Evolutionary conservation across 2,888 invertebrate species (phyloP).

Genomic region (Ectobius pallidus): DNA sequence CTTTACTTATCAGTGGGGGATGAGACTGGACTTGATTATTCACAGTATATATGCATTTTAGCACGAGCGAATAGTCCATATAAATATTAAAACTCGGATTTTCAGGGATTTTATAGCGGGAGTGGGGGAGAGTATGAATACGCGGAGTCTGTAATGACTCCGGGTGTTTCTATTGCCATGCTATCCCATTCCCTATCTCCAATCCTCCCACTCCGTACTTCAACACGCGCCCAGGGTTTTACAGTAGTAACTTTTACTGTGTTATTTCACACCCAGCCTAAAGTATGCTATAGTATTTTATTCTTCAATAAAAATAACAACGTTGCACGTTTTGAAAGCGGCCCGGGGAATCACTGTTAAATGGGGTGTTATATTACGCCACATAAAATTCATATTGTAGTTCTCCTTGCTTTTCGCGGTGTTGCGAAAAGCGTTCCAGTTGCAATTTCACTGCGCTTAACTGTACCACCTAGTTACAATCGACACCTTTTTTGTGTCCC

Average conservation of each 20-base stretch:
- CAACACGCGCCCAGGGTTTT: too few species aligned
- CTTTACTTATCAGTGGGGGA: neutral
- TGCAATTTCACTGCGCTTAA: too few species aligned
- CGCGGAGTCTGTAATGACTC: neutral
- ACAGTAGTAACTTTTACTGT: neutral
- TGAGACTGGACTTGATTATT: neutral
- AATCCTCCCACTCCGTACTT: neutral
- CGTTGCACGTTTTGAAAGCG: neutral
- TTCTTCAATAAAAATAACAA: constrained; percentile 10
- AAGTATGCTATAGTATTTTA: neutral
- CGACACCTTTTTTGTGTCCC: too few species aligned
- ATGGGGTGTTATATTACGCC: constrained; percentile 17
- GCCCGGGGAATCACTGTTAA: constrained; percentile 1
- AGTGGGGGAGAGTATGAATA: neutral
- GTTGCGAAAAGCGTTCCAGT: too few species aligned
- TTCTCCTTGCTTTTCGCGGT: too few species aligned
- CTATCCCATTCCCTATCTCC: neutral
- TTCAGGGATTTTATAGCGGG: neutral
- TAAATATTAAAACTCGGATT: constrained; percentile 9
- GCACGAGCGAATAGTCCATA: neutral
- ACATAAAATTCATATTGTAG: neutral
- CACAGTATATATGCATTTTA: neutral
- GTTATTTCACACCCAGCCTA: neutral
- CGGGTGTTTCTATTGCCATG: too few species aligned
- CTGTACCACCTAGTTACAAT: too few species aligned